These are phyloP conservation scores for Cuniculus paca DNA, from an alignment of 2,797 vertebrate species.

Conservation along the genomic window DNA sequence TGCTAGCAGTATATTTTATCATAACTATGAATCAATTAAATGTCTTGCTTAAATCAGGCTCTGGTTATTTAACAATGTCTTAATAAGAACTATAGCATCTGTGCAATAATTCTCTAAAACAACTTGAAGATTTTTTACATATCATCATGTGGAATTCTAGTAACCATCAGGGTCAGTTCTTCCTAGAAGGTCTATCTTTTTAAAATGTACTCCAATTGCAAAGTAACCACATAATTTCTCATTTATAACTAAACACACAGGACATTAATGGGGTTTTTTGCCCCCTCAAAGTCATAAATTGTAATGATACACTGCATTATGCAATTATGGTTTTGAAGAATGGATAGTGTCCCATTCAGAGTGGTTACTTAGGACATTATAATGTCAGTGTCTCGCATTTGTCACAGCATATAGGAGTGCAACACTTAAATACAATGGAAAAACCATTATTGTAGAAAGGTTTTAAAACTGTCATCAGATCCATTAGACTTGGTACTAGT, in stretches of 20 bases:
- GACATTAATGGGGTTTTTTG: slow-evolving; percentile 75
- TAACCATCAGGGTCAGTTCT: neutral
- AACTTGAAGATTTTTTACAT: neutral
- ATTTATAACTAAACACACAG: slow-evolving; percentile 84
- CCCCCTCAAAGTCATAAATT: slow-evolving; percentile 80
- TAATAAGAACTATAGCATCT: neutral
- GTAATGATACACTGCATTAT: slow-evolving; percentile 83
- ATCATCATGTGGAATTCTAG: neutral
- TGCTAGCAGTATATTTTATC: neutral
- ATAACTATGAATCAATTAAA: neutral
- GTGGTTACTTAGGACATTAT: slow-evolving; percentile 85
- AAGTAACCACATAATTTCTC: slow-evolving; percentile 82
- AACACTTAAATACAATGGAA: slow-evolving; percentile 85
- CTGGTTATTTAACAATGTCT: slow-evolving; percentile 9
- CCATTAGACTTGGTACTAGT: slow-evolving; percentile 83
- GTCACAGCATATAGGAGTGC: slow-evolving; percentile 81
- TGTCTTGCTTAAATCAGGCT: neutral
- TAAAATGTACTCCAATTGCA: slow-evolving; percentile 81
- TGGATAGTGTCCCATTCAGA: slow-evolving; percentile 85
- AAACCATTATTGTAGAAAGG: slow-evolving; percentile 87
- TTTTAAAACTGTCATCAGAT: slow-evolving; percentile 87
- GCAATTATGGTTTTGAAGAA: slow-evolving; percentile 84
- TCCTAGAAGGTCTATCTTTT: slow-evolving; percentile 62
- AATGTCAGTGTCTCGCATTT: slow-evolving; percentile 83
- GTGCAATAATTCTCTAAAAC: neutral